These are phyloP conservation scores for Tribolium madens DNA, from an alignment of 1,140 invertebrate species.

Conservation along the genomic window DNA sequence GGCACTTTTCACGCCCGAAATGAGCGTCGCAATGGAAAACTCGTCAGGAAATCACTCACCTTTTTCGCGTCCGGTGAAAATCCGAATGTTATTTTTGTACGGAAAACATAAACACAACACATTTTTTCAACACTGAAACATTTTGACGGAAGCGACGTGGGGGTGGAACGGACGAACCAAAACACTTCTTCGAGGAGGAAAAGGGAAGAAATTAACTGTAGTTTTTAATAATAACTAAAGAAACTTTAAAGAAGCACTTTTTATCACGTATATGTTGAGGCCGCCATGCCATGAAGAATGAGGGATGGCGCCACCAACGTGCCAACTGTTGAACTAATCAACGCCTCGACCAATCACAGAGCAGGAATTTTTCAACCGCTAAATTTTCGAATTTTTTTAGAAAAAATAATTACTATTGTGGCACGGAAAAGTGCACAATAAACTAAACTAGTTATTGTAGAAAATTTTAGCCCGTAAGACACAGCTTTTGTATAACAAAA, in stretches of 20 bases:
- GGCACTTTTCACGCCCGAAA: not conserved
- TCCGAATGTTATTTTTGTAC: slow-evolving; percentile 55
- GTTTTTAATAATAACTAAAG: slow-evolving; percentile 49
- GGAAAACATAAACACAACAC: slow-evolving; percentile 58
- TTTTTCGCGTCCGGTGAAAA: slow-evolving; percentile 47
- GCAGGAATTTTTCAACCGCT: not conserved
- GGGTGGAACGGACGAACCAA: not conserved
- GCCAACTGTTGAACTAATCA: slow-evolving; percentile 59
- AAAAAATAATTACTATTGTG: not conserved
- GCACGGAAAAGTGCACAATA: too few species aligned
- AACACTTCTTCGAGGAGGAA: slow-evolving; percentile 17
- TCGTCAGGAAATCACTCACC: slow-evolving; percentile 34
- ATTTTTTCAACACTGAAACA: slow-evolving; percentile 55
- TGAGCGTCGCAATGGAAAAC: not conserved
- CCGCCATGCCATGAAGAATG: slow-evolving; percentile 51
- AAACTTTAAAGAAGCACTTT: slow-evolving; percentile 48
- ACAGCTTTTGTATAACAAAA: too few species aligned
- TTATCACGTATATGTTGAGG: slow-evolving; percentile 47
- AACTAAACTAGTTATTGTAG: too few species aligned
- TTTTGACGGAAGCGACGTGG: slow-evolving; percentile 43
- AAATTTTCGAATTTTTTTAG: not conserved
- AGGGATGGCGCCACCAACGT: slow-evolving; percentile 53
- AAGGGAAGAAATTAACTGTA: slow-evolving; percentile 14
- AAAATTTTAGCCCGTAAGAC: too few species aligned
- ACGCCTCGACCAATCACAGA: not conserved